Evolutionary conservation across 2,797 vertebrate genomes (phyloP), one percentile per base, ranked within the genome.

Genomic region (Sardinella longiceps): DNA sequence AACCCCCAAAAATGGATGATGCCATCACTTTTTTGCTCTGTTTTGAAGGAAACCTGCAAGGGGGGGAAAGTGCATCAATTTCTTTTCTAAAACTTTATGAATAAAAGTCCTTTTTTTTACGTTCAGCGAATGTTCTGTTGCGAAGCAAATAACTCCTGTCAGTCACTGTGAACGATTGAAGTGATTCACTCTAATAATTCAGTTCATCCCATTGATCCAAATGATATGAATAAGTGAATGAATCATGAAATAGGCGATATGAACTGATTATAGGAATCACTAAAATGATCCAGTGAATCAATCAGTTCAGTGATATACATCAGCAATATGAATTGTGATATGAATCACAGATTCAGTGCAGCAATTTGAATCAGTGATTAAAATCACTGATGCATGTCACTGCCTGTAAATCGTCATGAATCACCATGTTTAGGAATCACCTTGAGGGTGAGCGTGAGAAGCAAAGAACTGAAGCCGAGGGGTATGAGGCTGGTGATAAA

Each of bases 391-490:
- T 56, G 5, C 53, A 56, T 2, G 83, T 87, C 86, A 63, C 81
- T 89, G 88, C 89, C 90, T 88, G 87, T 87, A 46, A 93, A 92
- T 91, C 86, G 87, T 33, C 37, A 23, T 51, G 7, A 94, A 95
- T 94, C 85, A 93, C 1, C 1, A 11, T 48, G 45, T 58, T 0
- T 70, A 0, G 53, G 53, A 56, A n/a, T 56, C 94, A 99, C 98
- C 97, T 99, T 99, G 63, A 99, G 94, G 63, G 97, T 96, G 23
- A 97, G 80, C 0, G 97, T 90, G 85, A 99, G 95, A 30, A 99
- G 91, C 7, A 93, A 89, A 0, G 96, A 95, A 33, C 97, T 97
- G 93, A 97, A 88, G 0, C 95, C 91, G 51, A 97, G 95, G 0
- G 97, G 97, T 15, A 97, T 89, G 20, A 94, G 88, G 51, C 97